Conservation (phyloP, 2,888 invertebrate species). For the Nymphalis urticae region DNA sequence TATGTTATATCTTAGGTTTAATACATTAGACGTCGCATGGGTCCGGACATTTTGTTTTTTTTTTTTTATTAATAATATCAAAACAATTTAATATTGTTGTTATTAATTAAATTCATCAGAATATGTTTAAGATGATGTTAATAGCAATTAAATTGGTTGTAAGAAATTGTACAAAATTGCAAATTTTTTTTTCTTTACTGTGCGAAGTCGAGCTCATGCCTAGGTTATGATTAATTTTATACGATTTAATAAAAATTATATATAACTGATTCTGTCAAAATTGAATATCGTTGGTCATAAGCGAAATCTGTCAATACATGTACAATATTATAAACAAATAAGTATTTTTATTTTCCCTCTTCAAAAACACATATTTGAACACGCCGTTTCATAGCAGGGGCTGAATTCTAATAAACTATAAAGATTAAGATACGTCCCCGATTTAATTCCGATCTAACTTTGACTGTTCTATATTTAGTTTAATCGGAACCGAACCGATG, state of each 20-base stretch:
- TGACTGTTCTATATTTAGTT: too few species aligned
- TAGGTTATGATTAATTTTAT: conserved; percentile 16
- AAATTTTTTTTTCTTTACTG: background rate
- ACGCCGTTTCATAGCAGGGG: too few species aligned
- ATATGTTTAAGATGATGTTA: conserved; percentile 8
- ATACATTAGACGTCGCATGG: background rate
- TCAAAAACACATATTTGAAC: too few species aligned
- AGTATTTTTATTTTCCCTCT: conserved; percentile 13
- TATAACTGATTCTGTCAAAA: conserved; percentile 37
- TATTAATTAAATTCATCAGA: background rate
- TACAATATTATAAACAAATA: conserved; percentile 39
- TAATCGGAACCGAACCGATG: too few species aligned
- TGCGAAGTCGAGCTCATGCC: conserved; percentile 24
- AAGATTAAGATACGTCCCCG: too few species aligned
- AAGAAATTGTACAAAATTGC: conserved; percentile 3
- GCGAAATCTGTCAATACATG: conserved; percentile 44
- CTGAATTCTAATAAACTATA: too few species aligned
- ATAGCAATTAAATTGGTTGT: background rate
- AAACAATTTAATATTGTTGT: background rate
- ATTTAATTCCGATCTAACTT: too few species aligned
- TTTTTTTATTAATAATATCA: background rate
- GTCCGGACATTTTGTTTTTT: background rate
- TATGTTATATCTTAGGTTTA: conserved; percentile 10
- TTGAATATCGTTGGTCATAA: conserved; percentile 38
- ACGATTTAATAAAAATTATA: conserved; percentile 18